phyloP scores from a whole-genome alignment of 2,888 invertebrate genomes.

The Erynnis tages region DNA sequence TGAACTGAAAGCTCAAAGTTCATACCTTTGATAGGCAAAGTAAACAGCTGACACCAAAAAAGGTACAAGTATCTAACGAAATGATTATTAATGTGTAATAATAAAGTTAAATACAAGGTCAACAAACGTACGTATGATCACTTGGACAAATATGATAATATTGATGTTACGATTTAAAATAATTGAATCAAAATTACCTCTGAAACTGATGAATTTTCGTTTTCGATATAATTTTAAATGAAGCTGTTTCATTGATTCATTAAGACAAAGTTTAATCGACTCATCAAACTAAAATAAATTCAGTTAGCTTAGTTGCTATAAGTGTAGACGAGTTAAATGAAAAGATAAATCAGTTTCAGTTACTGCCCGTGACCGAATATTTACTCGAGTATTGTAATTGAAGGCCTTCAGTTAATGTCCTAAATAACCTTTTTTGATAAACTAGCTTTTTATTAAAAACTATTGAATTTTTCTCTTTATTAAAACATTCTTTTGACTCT shows the following conservation, averaged over 20 bases:
- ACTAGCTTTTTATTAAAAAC: background rate
- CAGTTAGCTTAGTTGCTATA: constrained; percentile 36
- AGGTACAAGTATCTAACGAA: background rate
- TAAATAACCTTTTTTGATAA: background rate
- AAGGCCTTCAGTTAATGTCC: constrained; percentile 15
- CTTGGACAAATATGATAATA: constrained; percentile 15
- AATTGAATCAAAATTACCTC: no score
- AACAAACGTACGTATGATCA: constrained; percentile 10
- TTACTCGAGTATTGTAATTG: constrained; percentile 40
- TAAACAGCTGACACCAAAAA: constrained; percentile 22
- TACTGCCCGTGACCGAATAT: constrained; percentile 44
- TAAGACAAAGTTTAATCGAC: no score
- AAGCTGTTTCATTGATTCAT: no score
- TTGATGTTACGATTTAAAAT: background rate
- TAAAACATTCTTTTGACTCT: no score
- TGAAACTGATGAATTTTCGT: no score
- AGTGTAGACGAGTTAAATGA: constrained; percentile 45
- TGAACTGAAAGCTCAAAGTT: constrained; percentile 67
- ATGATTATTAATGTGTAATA: no score
- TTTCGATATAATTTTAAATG: no score
- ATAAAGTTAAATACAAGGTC: constrained; percentile 7
- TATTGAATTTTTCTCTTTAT: no score
- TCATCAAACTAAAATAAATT: no score
- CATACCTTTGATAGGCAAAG: constrained; percentile 36
- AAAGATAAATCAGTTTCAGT: constrained; percentile 39